Base-by-base conservation (phyloP, 1,140 invertebrate species). In the Caenorhabditis inopinata region DNA sequence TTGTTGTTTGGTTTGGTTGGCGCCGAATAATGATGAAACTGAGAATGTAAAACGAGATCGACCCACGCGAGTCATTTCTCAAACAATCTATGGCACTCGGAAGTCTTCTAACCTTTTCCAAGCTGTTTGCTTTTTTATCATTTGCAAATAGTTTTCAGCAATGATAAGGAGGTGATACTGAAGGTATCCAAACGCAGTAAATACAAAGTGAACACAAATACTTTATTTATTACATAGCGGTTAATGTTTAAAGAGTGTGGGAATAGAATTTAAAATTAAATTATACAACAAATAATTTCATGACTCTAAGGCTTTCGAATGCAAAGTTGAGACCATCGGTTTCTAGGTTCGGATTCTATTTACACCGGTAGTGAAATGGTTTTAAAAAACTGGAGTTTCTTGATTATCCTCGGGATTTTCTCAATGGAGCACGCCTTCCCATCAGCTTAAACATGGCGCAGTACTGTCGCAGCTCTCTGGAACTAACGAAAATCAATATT, bases 381-480 rank as follows among this genome's bases (percentile, higher is more conserved):
- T 9, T 6, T n/a, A 21, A 9, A 21, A 38, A n/a, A 16, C 38
- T 32, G 18, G 32, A 68, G 23, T 42, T 42, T 5, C 38, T 7
- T 42, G 38, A 42, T 68, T 68, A 68, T 68, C 58, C 58, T 38
- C 58, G 58, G 11, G 58, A 68, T 18, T 68, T 68, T 68, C 58
- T 68, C 58, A 68, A 38, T 42, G 58, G 58, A 68, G 58, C 58
- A 42, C 58, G 58, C 38, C 58, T 68, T 68, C 80, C 75, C 82
- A 83, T 83, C 53, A 83, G 46, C 14, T 74, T 76, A 53, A 83
- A 83, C 82, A 83, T 82, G n/a, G 82, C 58, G 32, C 82, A 83
- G 58, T 83, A 83, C 32, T 83, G 82, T 48, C 73, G 53, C 18
- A 83, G 73, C 12, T 80, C 81, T 68, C 82, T 82, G 76, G 35